Conservation (phyloP, 2,888 invertebrate genomes). For the Himalopsyche tibetana region DNA sequence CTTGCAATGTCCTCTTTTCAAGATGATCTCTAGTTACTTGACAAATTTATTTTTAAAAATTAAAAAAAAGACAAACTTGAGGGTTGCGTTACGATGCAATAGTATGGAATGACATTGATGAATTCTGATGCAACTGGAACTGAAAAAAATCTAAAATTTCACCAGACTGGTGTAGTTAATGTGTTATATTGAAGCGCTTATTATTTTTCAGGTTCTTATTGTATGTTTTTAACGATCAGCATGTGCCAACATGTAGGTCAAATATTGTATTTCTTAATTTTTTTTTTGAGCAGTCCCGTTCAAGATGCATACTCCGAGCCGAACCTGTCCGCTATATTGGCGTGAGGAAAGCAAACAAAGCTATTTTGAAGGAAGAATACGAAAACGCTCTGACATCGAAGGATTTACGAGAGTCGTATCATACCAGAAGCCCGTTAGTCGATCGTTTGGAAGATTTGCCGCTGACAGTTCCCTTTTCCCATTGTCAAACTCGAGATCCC, state of each 20-base stretch:
- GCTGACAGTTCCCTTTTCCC: slow-evolving; percentile 44
- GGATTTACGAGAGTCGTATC: slow-evolving; percentile 6
- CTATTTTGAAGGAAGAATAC: slow-evolving; percentile 47
- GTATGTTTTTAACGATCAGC: slow-evolving; percentile 23
- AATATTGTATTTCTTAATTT: slow-evolving; percentile 61
- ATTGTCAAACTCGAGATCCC: not conserved
- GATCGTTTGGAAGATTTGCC: slow-evolving; percentile 46
- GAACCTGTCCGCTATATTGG: slow-evolving; percentile 45
- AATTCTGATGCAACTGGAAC: too few relatives aligned
- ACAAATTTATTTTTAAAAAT: too few relatives aligned
- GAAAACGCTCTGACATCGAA: slow-evolving; percentile 3
- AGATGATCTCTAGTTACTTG: too few relatives aligned
- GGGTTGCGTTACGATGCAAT: too few relatives aligned
- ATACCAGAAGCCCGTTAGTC: slow-evolving; percentile 12
- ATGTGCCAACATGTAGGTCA: slow-evolving; percentile 52
- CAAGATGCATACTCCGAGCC: slow-evolving; percentile 62
- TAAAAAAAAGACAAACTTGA: too few relatives aligned
- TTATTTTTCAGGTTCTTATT: slow-evolving; percentile 36
- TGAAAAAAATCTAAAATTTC: not conserved
- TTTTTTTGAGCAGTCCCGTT: slow-evolving; percentile 63
- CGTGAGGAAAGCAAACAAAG: slow-evolving; percentile 51
- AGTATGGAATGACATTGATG: too few relatives aligned
- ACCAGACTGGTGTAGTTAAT: not conserved
- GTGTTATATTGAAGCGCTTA: not conserved
- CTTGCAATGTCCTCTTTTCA: too few relatives aligned